Evolutionary conservation across 2,113 vertebrate genomes (phyloP).

Genomic region (Salvelinus alpinus): DNA sequence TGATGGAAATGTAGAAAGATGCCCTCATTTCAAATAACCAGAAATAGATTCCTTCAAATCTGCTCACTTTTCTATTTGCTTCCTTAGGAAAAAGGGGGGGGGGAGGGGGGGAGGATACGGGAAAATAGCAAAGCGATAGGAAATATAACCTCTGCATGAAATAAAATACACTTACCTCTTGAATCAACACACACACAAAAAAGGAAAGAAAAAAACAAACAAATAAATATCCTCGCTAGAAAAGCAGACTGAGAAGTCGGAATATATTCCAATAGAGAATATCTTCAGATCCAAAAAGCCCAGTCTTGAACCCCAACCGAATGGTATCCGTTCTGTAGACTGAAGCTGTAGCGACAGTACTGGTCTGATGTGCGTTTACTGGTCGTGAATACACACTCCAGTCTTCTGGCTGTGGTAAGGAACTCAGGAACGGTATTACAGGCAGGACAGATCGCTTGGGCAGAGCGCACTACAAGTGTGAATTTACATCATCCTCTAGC

Average conservation of each 20-base stretch:
- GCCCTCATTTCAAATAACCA: constrained; percentile 42
- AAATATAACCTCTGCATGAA: constrained; percentile 38
- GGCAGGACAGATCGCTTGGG: constrained; percentile 66
- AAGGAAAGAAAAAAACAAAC: not conserved
- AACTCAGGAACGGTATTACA: constrained; percentile 48
- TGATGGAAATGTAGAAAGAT: constrained; percentile 18
- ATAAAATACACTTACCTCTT: constrained; percentile 82
- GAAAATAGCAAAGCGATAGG: constrained; percentile 40
- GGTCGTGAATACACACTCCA: constrained; percentile 57
- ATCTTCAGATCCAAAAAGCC: constrained; percentile 69
- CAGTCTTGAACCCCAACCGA: constrained; percentile 27
- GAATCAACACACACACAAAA: constrained; percentile 44
- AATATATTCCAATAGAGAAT: constrained; percentile 77
- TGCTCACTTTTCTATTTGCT: constrained; percentile 4
- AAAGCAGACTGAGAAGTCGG: constrained; percentile 53
- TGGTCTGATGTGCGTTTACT: constrained; percentile 68
- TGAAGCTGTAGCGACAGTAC: constrained; percentile 1
- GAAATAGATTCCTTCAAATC: constrained; percentile 38
- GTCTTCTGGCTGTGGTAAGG: constrained; percentile 66
- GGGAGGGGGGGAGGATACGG: constrained; percentile 28
- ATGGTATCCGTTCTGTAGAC: constrained; percentile 45
- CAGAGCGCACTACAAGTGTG: constrained; percentile 87
- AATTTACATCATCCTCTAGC: constrained; percentile 86
- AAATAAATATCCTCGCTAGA: constrained; percentile 74
- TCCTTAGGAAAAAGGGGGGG: not conserved